A percentile compares a stretch with the other conserved stretches of the same genome.
Conservation (phyloP, 1,140 invertebrate genomes). For the Drosophila repleta region DNA sequence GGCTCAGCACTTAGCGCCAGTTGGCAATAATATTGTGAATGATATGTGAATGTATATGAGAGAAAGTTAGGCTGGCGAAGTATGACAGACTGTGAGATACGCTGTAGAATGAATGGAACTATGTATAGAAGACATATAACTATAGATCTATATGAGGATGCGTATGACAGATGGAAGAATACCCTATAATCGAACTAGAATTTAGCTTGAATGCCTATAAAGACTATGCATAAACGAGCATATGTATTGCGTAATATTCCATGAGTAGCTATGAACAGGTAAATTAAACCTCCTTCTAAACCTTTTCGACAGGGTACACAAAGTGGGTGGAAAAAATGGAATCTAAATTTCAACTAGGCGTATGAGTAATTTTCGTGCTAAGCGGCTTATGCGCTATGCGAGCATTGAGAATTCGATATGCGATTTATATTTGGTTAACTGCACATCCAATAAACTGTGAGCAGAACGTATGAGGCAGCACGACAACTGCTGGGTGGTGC, state of each 20-base stretch:
- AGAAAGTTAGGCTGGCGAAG: neutral
- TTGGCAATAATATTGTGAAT: neutral
- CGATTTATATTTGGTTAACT: slow-evolving; percentile 81
- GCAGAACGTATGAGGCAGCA: slow-evolving; percentile 6
- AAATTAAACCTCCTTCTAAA: neutral
- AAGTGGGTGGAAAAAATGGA: slow-evolving; percentile 22
- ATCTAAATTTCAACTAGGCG: slow-evolving; percentile 55
- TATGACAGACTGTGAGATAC: neutral
- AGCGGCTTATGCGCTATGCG: slow-evolving; percentile 61
- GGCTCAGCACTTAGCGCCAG: neutral
- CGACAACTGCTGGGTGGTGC: neutral
- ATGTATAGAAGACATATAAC: no score
- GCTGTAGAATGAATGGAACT: neutral
- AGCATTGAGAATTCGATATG: slow-evolving; percentile 57
- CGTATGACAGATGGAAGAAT: no score
- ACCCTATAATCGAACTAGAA: no score
- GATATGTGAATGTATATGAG: neutral
- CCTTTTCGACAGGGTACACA: neutral
- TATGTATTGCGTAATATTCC: no score
- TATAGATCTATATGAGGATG: no score
- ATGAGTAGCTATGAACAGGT: no score
- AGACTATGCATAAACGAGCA: no score
- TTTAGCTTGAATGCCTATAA: no score
- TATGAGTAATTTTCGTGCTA: slow-evolving; percentile 75
- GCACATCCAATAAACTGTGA: slow-evolving; percentile 78